Evolutionary conservation across 2,797 vertebrate species (phyloP), one percentile per base, ranked within the genome.

Genomic region (Salarias fasciatus): DNA sequence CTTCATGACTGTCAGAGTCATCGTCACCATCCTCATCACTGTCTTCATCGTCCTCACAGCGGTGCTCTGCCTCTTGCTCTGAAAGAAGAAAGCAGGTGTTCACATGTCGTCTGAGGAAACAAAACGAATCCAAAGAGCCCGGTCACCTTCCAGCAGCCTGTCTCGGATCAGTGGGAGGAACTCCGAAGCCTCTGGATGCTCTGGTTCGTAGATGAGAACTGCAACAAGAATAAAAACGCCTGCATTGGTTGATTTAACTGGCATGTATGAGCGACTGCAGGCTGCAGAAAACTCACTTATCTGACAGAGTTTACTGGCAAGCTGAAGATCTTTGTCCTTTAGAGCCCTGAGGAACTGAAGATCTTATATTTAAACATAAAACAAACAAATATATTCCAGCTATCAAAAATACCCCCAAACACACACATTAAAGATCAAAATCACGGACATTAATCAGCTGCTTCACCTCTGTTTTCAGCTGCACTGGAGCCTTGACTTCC

Each of bases 341-440:
- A 95, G 70, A 65, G 95, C 93, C 80, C 83, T 79, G 57, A 96
- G 87, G 77, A 96, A 95, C 95, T 97, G 71, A 76, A 92, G 81
- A 13, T 40, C 79, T 84, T n/a, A n/a, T n/a, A n/a, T n/a, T n/a
- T n/a, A n/a, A n/a, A n/a, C n/a, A n/a, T n/a, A n/a, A n/a, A n/a
- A n/a, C n/a, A n/a, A n/a, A n/a, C n/a, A n/a, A n/a, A n/a, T n/a
- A n/a, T n/a, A n/a, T n/a, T n/a, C n/a, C n/a, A n/a, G n/a, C n/a
- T n/a, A n/a, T n/a, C n/a, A n/a, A n/a, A n/a, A n/a, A n/a, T n/a
- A n/a, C n/a, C n/a, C n/a, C n/a, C n/a, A n/a, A 8, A 11, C 5
- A 38, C 33, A 47, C n/a, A 62, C 45, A 50, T n/a, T 45, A 1
- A 28, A 56, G 12, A 29, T 24, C 50, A 24, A 5, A 49, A 53